Conservation (phyloP, 2,888 invertebrate genomes). For the Coelopa pilipes region DNA sequence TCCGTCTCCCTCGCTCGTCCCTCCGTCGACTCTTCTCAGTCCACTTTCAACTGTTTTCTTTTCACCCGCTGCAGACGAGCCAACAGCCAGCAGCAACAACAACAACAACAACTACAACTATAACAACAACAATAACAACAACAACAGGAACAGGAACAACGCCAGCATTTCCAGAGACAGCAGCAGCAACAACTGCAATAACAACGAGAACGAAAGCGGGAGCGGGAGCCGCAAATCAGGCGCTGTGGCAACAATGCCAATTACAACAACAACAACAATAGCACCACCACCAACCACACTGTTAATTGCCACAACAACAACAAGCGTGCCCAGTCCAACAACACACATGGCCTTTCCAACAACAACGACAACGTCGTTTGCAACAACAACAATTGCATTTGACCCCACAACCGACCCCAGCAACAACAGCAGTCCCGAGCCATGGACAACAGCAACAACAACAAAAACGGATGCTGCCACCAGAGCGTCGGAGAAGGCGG, state of each 20-base stretch:
- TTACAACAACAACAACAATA: conserved; percentile 1
- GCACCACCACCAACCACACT: not conserved
- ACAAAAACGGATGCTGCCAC: not conserved
- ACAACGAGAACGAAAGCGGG: not conserved
- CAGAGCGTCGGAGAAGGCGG: not conserved
- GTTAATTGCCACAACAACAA: not conserved
- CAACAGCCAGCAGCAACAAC: conserved; percentile 39
- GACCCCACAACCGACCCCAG: not conserved
- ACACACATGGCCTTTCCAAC: not conserved
- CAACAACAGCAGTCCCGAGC: not conserved
- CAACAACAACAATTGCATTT: not conserved
- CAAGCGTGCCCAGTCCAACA: not conserved
- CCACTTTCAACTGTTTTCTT: too few species aligned
- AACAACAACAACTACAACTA: conserved; percentile 37
- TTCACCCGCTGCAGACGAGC: not conserved
- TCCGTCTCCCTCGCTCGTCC: too few species aligned
- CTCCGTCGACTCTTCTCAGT: not conserved
- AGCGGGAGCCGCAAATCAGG: not conserved
- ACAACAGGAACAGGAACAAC: not conserved
- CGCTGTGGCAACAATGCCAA: not conserved
- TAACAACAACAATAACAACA: not conserved
- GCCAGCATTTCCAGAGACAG: not conserved
- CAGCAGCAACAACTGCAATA: conserved; percentile 36
- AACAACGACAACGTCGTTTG: not conserved
- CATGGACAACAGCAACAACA: not conserved